A percentile compares a stretch with the other conserved stretches of the same genome.
Evolutionary conservation across 2,113 vertebrate species (phyloP).

Genomic region (Microtus oregoni): DNA sequence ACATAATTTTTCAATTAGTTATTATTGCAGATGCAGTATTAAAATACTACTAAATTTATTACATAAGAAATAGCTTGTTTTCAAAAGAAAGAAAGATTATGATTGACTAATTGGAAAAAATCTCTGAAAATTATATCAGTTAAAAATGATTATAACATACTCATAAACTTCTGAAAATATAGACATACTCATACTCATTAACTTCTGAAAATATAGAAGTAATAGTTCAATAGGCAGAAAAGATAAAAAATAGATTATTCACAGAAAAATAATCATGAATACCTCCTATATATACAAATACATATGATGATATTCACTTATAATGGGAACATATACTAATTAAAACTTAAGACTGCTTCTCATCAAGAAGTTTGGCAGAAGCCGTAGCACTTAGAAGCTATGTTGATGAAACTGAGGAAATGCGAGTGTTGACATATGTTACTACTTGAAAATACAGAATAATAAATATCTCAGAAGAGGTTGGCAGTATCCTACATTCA

Average conservation of each 20-base stretch:
- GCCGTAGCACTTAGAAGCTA: neutral
- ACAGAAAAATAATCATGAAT: constrained; percentile 37
- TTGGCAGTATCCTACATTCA: constrained; percentile 1
- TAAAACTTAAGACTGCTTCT: constrained; percentile 14
- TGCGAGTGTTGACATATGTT: neutral
- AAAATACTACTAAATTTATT: constrained; percentile 13
- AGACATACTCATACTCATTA: neutral
- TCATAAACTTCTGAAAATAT: neutral
- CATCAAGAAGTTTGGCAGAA: neutral
- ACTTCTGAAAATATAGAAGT: neutral
- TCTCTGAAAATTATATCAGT: neutral
- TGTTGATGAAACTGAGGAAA: neutral
- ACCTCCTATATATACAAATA: neutral
- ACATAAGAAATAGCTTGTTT: neutral
- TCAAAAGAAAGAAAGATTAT: neutral
- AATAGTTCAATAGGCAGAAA: neutral
- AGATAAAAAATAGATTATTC: neutral
- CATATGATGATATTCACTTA: neutral
- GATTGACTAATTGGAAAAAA: neutral
- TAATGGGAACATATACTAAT: constrained; percentile 1
- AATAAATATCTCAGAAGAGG: neutral
- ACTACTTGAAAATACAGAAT: neutral
- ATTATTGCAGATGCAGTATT: neutral
- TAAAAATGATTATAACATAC: neutral
- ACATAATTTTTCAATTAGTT: neutral